These are phyloP conservation scores for Heliconius cydno DNA, from an alignment of 2,888 invertebrate species.

Conservation along the genomic window DNA sequence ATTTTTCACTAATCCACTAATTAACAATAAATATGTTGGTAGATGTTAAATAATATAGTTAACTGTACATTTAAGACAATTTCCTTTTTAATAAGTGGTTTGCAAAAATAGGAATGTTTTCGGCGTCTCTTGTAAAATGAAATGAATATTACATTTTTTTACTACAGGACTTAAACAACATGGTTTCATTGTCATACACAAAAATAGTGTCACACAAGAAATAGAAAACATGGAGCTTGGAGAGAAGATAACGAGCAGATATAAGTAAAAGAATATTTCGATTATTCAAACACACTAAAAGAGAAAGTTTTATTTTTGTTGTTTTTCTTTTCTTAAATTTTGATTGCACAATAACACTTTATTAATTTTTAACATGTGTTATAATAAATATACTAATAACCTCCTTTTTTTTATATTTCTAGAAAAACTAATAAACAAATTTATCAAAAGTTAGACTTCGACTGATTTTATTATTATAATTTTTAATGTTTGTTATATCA, in stretches of 20 bases:
- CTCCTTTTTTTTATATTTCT: too few species aligned
- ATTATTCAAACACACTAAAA: neutral
- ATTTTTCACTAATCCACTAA: too few species aligned
- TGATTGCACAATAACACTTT: neutral
- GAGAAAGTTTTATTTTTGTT: neutral
- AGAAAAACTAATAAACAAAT: too few species aligned
- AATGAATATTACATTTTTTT: conserved; percentile 13
- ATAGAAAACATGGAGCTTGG: conserved; percentile 63
- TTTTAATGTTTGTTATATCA: too few species aligned
- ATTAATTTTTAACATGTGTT: neutral
- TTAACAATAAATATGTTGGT: too few species aligned
- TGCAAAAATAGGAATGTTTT: too few species aligned
- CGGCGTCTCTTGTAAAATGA: neutral
- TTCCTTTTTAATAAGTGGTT: too few species aligned
- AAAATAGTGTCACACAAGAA: conserved; percentile 62
- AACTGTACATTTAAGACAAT: too few species aligned
- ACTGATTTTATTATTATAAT: too few species aligned
- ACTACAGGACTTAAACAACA: conserved; percentile 72
- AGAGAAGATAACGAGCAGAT: conserved; percentile 47
- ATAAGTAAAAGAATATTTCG: conserved; percentile 11
- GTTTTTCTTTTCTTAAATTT: neutral
- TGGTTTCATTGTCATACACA: conserved; percentile 61
- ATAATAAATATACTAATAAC: neutral
- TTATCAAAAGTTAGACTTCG: too few species aligned
- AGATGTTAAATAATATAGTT: too few species aligned